Percentiles rank a stretch among this genome's conserved stretches.
Conservation (phyloP, 2,888 invertebrate genomes). For the Elegia similella region DNA sequence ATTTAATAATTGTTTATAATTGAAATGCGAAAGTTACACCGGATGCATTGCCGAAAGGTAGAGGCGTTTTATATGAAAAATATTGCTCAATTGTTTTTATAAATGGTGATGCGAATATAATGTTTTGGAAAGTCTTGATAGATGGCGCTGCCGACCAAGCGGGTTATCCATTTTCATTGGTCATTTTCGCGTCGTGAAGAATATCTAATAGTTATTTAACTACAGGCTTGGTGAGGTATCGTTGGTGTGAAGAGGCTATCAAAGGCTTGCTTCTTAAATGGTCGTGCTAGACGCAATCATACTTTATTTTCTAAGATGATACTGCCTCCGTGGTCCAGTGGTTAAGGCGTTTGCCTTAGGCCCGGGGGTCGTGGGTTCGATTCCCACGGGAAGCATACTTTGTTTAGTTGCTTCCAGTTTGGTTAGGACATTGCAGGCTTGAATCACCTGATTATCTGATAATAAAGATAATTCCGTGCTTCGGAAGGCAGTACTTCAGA, state of each 20-base stretch:
- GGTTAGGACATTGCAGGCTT: too few species aligned
- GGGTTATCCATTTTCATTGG: constrained; percentile 3
- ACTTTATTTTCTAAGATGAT: too few species aligned
- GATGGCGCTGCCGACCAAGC: neutral
- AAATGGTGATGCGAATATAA: constrained; percentile 19
- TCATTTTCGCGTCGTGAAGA: neutral
- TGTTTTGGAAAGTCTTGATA: constrained; percentile 17
- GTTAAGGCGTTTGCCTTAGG: too few species aligned
- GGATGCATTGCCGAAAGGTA: constrained; percentile 43
- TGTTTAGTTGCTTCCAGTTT: too few species aligned
- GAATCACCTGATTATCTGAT: too few species aligned
- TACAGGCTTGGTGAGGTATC: neutral
- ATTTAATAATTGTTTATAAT: constrained; percentile 59
- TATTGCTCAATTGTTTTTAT: constrained; percentile 17
- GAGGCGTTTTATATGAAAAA: constrained; percentile 27
- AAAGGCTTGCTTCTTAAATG: neutral
- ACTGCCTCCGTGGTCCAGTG: too few species aligned
- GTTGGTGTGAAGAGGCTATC: neutral
- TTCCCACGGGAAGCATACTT: too few species aligned
- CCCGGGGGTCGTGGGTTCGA: too few species aligned
- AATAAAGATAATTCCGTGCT: too few species aligned
- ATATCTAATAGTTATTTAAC: constrained; percentile 11
- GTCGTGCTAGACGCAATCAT: neutral
- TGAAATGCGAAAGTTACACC: constrained; percentile 45
- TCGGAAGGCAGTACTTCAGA: too few species aligned